Evolutionary conservation across 1,140 invertebrate genomes (phyloP).

Genomic region (Cyclina sinensis): DNA sequence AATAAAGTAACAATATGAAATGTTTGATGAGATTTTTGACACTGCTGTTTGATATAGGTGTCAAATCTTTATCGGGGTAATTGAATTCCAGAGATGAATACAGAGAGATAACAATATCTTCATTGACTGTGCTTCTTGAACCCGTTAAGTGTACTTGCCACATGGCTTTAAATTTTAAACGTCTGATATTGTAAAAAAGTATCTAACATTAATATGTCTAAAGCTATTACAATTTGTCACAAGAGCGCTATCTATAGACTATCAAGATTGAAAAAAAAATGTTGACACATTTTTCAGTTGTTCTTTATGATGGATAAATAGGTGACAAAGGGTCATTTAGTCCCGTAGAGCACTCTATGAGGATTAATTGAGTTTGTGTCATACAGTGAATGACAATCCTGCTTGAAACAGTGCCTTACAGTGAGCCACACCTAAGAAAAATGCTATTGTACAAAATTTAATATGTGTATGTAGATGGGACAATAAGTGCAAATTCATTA

Average conservation of each 20-base stretch:
- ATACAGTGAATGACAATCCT: not conserved
- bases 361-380: conserved; percentile 1
- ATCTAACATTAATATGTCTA: not conserved
- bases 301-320: not conserved
- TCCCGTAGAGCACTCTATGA: not conserved
- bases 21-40: conserved; percentile 9
- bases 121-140: conserved; percentile 22
- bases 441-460: not conserved
- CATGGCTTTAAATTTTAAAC: not conserved
- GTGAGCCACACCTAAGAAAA: not conserved
- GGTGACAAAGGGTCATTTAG: not conserved
- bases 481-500: no score
- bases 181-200: conserved; percentile 10
- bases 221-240: conserved; percentile 27
- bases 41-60: conserved; percentile 18
- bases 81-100: conserved; percentile 24
- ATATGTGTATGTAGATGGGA: not conserved
- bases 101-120: conserved; percentile 1
- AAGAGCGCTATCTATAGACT: not conserved
- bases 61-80: conserved; percentile 12
- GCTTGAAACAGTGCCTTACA: not conserved
- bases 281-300: conserved; percentile 27
- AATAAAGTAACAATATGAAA: conserved; percentile 4
- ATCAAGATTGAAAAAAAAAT: conserved; percentile 5
- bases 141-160: not conserved